phyloP scores from a whole-genome alignment of 2,888 invertebrate species.

The Lycia hirtaria region DNA sequence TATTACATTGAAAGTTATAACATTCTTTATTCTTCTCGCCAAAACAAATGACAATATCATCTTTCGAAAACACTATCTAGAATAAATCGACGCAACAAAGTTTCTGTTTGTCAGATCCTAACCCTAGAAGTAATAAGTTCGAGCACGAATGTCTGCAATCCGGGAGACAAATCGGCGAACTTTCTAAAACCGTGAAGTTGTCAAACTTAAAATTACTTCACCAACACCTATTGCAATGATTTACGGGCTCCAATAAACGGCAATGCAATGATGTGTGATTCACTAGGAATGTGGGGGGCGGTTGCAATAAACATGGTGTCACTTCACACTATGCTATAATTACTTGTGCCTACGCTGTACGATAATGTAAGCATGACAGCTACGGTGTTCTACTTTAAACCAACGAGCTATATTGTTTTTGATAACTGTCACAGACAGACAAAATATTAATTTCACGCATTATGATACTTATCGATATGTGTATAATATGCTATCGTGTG shows the following conservation, averaged over 20 bases:
- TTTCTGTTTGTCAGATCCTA: conserved; percentile 12
- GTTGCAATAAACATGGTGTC: conserved; percentile 36
- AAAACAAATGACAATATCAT: background rate
- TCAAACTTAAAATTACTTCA: conserved; percentile 63
- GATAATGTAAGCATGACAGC: too few species aligned
- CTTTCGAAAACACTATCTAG: background rate
- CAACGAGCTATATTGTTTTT: too few species aligned
- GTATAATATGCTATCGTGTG: too few species aligned
- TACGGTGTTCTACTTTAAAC: too few species aligned
- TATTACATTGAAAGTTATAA: too few species aligned
- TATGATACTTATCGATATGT: too few species aligned
- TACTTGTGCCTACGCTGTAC: background rate
- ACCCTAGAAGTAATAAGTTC: conserved; percentile 23
- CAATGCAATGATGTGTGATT: conserved; percentile 55
- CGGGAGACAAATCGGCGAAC: conserved; percentile 61
- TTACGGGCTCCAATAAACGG: conserved; percentile 57
- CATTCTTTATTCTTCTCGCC: background rate
- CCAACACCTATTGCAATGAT: conserved; percentile 65
- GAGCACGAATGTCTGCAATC: conserved; percentile 39
- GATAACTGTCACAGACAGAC: too few species aligned
- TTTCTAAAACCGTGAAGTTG: conserved; percentile 63
- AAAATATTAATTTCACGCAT: too few species aligned
- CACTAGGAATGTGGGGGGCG: conserved; percentile 43
- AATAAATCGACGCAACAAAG: conserved; percentile 8
- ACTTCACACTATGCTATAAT: background rate